A percentile compares a stretch with the other conserved stretches of the same genome.
Evolutionary conservation across 2,797 vertebrate species (phyloP).

Genomic region (Sphenopsis melanotis): DNA sequence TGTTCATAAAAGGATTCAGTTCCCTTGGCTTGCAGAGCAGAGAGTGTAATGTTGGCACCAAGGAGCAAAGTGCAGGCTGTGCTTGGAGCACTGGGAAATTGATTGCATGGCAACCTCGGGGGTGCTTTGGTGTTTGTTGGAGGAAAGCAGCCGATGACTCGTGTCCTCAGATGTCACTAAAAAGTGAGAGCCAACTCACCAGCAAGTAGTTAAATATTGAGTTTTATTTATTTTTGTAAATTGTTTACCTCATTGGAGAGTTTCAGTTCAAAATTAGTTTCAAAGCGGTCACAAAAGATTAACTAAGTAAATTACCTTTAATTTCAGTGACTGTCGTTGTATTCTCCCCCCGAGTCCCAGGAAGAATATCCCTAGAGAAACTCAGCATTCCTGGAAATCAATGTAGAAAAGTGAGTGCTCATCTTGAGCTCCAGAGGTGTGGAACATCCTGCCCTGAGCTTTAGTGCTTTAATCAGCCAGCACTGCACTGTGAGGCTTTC

Average conservation of each 20-base stretch:
- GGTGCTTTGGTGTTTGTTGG: not conserved
- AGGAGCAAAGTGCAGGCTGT: not conserved
- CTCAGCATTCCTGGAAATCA: not conserved
- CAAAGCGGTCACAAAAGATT: not conserved
- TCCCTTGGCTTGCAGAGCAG: not conserved
- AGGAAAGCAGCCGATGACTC: not conserved
- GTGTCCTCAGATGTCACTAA: not conserved
- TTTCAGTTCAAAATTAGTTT: not conserved
- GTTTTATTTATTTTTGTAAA: not conserved
- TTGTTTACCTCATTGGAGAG: not conserved
- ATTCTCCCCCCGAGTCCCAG: accelerated
- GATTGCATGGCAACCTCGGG: not conserved
- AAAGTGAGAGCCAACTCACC: not conserved
- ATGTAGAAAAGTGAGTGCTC: not conserved
- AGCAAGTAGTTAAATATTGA: not conserved
- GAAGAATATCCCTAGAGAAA: not conserved
- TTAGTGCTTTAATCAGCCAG: not conserved
- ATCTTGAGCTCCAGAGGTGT: not conserved
- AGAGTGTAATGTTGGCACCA: not conserved
- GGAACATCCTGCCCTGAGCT: not conserved
- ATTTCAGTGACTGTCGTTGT: not conserved
- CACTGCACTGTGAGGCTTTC: not conserved
- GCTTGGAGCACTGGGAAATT: not conserved
- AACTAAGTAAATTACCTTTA: not conserved
- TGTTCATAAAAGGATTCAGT: not conserved